Evolutionary conservation across 2,888 invertebrate genomes (phyloP).

Genomic region (Agrenia bidenticulata): DNA sequence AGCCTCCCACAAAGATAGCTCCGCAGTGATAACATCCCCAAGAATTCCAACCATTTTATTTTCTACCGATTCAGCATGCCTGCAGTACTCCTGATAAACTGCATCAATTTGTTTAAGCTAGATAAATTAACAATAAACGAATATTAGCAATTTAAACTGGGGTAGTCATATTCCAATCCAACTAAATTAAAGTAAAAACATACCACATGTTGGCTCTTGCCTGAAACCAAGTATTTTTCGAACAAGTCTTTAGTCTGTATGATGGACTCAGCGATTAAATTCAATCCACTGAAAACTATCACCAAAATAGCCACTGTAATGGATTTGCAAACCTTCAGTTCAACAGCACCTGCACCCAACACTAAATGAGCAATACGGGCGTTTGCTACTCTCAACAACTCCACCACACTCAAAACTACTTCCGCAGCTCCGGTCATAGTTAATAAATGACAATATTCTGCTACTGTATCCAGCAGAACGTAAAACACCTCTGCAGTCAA

Average conservation of each 20-base stretch:
- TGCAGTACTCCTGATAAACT: constrained; percentile 75
- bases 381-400: constrained; percentile 82
- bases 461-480: constrained; percentile 48
- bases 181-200: constrained; percentile 27
- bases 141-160: background rate
- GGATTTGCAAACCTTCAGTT: constrained; percentile 88
- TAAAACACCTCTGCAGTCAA: constrained; percentile 52
- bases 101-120: constrained; percentile 61
- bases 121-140: constrained; percentile 12
- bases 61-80: constrained; percentile 90
- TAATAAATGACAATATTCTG: constrained; percentile 50
- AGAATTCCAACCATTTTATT: constrained; percentile 88
- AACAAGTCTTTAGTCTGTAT: constrained; percentile 47
- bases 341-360: constrained; percentile 92
- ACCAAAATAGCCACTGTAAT: constrained; percentile 94
- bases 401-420: constrained; percentile 64
- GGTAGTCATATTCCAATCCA: background rate
- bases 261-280: constrained; percentile 63
- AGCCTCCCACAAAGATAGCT: constrained; percentile 86
- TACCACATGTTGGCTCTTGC: constrained; percentile 52
- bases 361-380: constrained; percentile 90
- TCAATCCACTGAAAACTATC: constrained; percentile 77
- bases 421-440: constrained; percentile 50
- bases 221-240: constrained; percentile 37
- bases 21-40: constrained; percentile 76